Percentiles rank a stretch among this genome's conserved stretches.
Conservation (phyloP, 2,888 invertebrate species). For the Oscheius sp. region DNA sequence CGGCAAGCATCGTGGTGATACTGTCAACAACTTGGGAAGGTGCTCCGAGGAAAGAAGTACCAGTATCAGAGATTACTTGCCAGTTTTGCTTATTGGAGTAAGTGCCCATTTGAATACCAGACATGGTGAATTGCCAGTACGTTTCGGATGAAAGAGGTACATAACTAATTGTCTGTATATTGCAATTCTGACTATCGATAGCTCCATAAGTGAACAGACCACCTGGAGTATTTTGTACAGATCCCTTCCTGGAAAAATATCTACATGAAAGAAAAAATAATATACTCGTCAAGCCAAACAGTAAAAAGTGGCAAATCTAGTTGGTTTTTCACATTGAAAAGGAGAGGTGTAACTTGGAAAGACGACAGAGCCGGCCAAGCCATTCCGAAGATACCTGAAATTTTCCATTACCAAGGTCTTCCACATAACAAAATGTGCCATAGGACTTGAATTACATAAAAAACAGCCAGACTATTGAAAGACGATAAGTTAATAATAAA, state of each 20-base stretch:
- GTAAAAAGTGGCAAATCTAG: slow-evolving; percentile 83
- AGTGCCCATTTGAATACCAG: slow-evolving; percentile 49
- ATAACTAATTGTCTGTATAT: slow-evolving; percentile 50
- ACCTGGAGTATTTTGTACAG: slow-evolving; percentile 12
- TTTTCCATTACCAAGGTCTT: too few relatives aligned
- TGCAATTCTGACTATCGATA: slow-evolving; percentile 60
- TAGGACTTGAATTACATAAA: too few relatives aligned
- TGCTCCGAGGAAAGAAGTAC: slow-evolving; percentile 36
- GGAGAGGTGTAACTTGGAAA: slow-evolving; percentile 88
- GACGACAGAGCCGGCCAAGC: slow-evolving; percentile 78
- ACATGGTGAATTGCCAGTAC: slow-evolving; percentile 65
- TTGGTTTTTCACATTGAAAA: slow-evolving; percentile 89
- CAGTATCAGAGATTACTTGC: slow-evolving; percentile 63
- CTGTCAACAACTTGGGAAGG: neutral
- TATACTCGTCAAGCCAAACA: slow-evolving; percentile 82
- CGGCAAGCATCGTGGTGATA: neutral
- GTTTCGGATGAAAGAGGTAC: slow-evolving; percentile 56
- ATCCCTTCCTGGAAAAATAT: slow-evolving; percentile 23
- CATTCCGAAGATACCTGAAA: slow-evolving; percentile 35
- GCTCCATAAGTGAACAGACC: slow-evolving; percentile 62
- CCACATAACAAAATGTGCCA: too few relatives aligned
- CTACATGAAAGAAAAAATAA: neutral
- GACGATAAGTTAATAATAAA: too few relatives aligned
- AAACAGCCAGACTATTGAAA: too few relatives aligned
- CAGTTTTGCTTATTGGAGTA: slow-evolving; percentile 39